Conservation (phyloP, 2,797 vertebrate genomes). For the Peromyscus eremicus region DNA sequence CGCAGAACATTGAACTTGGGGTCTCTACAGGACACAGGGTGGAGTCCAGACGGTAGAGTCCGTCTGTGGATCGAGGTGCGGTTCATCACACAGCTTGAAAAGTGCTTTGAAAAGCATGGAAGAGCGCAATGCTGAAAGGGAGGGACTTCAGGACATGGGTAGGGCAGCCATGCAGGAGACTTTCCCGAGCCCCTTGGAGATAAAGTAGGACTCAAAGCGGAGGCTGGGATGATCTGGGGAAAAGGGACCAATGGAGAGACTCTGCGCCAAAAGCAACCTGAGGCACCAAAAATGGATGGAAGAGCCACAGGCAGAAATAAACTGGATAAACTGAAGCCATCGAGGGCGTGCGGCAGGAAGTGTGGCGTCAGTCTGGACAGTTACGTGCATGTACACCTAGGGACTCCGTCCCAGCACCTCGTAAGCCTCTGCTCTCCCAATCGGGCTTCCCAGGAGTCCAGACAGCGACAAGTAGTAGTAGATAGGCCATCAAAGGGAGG, state of each 20-base stretch:
- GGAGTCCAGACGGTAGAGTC: not conserved
- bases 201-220: not conserved
- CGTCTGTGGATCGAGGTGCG: not conserved
- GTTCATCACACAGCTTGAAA: not conserved
- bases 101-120: not conserved
- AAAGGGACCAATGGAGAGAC: not conserved
- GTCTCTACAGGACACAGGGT: not conserved
- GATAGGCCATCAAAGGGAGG: not conserved
- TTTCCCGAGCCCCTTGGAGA: not conserved
- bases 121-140: no score
- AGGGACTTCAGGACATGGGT: not conserved
- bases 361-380: not conserved
- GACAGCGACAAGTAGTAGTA: not conserved
- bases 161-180: no score
- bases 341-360: not conserved
- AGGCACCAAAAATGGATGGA: not conserved
- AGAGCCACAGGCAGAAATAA: not conserved
- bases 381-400: accelerated
- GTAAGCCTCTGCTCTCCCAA: not conserved
- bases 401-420: not conserved
- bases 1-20: not conserved
- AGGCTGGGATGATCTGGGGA: not conserved
- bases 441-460: not conserved
- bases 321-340: not conserved
- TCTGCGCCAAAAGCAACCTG: not conserved